phyloP scores from a whole-genome alignment of 2,113 vertebrate genomes.

The Silurus meridionalis region DNA sequence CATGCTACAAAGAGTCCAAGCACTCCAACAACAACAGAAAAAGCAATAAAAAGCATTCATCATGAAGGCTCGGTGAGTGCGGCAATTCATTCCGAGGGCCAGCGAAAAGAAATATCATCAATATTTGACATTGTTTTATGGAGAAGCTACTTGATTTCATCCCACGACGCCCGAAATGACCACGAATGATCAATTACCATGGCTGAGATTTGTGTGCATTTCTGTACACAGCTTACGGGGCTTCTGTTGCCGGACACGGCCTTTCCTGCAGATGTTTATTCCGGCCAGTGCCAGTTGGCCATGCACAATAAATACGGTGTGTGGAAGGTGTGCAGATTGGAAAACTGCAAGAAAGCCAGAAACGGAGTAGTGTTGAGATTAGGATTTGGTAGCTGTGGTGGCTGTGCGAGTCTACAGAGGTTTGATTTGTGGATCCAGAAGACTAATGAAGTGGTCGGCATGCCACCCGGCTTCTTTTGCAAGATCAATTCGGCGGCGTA shows the following conservation, averaged over 20 bases:
- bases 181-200: slow-evolving; percentile 75
- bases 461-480: slow-evolving; percentile 80
- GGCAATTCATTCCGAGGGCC: slow-evolving; percentile 73
- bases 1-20: slow-evolving; percentile 57
- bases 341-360: not conserved
- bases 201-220: slow-evolving; percentile 73
- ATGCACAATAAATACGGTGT: slow-evolving; percentile 16
- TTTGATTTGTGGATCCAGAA: slow-evolving; percentile 77
- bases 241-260: not conserved
- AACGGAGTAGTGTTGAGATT: not conserved
- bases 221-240: slow-evolving; percentile 45
- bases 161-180: slow-evolving; percentile 71
- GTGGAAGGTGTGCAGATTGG: not conserved
- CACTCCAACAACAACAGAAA: slow-evolving; percentile 63
- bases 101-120: slow-evolving; percentile 78
- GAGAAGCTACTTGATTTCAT: slow-evolving; percentile 77
- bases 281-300: not conserved
- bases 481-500: slow-evolving; percentile 78
- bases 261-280: slow-evolving; percentile 37
- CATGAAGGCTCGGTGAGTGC: slow-evolving; percentile 69
- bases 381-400: slow-evolving; percentile 58
- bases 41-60: slow-evolving; percentile 77
- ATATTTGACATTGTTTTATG: slow-evolving; percentile 82
- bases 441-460: slow-evolving; percentile 81
- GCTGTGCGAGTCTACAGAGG: slow-evolving; percentile 60